A percentile compares a stretch with the other conserved stretches of the same genome.
Conservation (phyloP, 2,888 invertebrate genomes). For the Peribatodes rhomboidaria region DNA sequence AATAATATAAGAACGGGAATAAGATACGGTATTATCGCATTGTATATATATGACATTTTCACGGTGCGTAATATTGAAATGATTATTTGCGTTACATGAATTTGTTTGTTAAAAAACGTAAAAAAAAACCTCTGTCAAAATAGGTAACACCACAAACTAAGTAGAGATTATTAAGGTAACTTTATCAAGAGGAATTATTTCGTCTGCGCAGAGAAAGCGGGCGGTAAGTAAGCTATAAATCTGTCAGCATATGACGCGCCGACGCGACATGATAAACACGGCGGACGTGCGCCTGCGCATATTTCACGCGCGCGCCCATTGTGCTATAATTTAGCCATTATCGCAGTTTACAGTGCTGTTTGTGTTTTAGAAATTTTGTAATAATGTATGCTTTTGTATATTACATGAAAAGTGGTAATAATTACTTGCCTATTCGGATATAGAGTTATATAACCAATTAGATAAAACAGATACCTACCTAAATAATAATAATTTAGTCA, state of each 20-base stretch:
- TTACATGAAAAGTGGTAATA: no score
- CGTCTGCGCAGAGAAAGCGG: conserved; percentile 24
- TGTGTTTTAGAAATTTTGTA: conserved; percentile 11
- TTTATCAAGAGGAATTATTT: conserved; percentile 27
- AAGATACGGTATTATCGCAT: no score
- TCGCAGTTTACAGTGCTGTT: conserved; percentile 17
- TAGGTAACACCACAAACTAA: background rate
- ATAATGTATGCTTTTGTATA: background rate
- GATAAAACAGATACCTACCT: no score
- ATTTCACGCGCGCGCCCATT: conserved; percentile 37
- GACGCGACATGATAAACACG: conserved; percentile 33
- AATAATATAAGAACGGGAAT: no score
- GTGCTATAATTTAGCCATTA: conserved; percentile 36
- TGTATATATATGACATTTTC: no score
- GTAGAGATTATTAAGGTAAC: conserved; percentile 5
- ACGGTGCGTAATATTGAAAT: no score
- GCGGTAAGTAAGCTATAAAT: conserved; percentile 40
- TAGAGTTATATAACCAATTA: no score
- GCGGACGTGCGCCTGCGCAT: conserved; percentile 22
- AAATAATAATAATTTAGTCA: no score
- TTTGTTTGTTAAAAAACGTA: no score
- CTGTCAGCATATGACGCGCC: conserved; percentile 42
- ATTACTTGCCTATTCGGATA: no score
- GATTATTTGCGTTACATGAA: no score
- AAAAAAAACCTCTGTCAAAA: no score